These are phyloP conservation scores for Muschampia plurimacula DNA, from an alignment of 2,888 invertebrate species.

Conservation along the genomic window DNA sequence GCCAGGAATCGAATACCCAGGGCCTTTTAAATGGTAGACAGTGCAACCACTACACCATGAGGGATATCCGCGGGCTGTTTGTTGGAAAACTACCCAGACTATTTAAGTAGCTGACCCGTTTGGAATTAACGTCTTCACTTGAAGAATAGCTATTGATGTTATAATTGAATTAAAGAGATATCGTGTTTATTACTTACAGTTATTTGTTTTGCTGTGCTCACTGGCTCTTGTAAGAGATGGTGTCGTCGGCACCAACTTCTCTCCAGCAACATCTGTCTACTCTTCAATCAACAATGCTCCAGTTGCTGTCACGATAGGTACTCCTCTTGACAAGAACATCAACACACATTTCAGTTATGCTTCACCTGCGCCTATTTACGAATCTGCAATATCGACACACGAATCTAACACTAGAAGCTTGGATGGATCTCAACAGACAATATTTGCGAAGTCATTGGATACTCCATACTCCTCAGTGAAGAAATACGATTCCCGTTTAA, in stretches of 20 bases:
- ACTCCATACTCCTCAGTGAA: slow-evolving; percentile 48
- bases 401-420: slow-evolving; percentile 47
- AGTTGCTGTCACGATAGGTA: slow-evolving; percentile 34
- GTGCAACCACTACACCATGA: too few species aligned
- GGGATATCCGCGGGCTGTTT: too few species aligned
- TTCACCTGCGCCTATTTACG: slow-evolving; percentile 50
- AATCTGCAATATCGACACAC: slow-evolving; percentile 49
- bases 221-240: slow-evolving; percentile 52
- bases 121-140: too few species aligned
- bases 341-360: slow-evolving; percentile 2
- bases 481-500: slow-evolving; percentile 47
- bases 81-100: too few species aligned
- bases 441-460: slow-evolving; percentile 48
- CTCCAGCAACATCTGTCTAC: slow-evolving; percentile 48
- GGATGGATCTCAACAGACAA: slow-evolving; percentile 48
- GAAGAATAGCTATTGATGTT: too few species aligned
- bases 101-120: too few species aligned
- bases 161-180: too few species aligned
- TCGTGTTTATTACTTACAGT: slow-evolving; percentile 50
- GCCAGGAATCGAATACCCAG: too few species aligned
- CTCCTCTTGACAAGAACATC: slow-evolving; percentile 40
- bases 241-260: slow-evolving; percentile 48
- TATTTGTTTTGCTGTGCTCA: slow-evolving; percentile 50
- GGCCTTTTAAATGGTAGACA: too few species aligned
- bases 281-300: slow-evolving; percentile 45